Percentiles rank a stretch among this genome's conserved stretches.
These are phyloP conservation scores for Gryllus bimaculatus DNA, from an alignment of 1,140 invertebrate species.

Conservation along the genomic window DNA sequence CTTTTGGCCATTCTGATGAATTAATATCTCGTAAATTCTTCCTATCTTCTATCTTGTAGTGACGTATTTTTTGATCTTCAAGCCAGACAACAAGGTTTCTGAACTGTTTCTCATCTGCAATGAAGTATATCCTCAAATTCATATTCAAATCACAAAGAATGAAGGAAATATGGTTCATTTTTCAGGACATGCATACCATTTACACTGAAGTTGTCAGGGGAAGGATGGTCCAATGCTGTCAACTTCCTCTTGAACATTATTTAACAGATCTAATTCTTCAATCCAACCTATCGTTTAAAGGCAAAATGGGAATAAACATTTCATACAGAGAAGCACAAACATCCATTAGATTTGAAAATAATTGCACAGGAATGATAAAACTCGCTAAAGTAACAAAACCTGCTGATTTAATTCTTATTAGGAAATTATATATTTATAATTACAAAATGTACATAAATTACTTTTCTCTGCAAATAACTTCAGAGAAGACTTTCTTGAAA, in stretches of 20 bases:
- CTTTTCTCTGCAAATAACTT: too few relatives aligned
- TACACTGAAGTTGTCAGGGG: slow-evolving; percentile 8
- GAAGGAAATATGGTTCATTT: not conserved
- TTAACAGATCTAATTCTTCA: not conserved
- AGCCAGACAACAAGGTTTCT: slow-evolving; percentile 78
- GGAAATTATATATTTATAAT: too few relatives aligned
- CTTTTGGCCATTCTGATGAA: slow-evolving; percentile 56
- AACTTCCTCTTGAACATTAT: slow-evolving; percentile 20
- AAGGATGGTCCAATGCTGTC: slow-evolving; percentile 13
- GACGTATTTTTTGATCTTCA: slow-evolving; percentile 88
- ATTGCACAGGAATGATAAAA: too few relatives aligned
- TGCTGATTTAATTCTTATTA: too few relatives aligned
- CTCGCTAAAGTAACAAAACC: too few relatives aligned
- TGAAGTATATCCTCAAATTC: not conserved
- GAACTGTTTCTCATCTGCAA: slow-evolving; percentile 39
- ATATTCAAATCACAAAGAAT: not conserved
- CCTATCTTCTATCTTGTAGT: slow-evolving; percentile 77
- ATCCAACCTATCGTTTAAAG: too few relatives aligned
- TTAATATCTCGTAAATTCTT: slow-evolving; percentile 54
- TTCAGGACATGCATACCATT: slow-evolving; percentile 12
- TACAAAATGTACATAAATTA: too few relatives aligned
- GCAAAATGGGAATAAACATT: too few relatives aligned
- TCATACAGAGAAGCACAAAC: too few relatives aligned
- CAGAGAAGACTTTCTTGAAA: too few relatives aligned
- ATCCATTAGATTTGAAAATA: too few relatives aligned